Conservation (phyloP, 2,888 invertebrate genomes). For the Calliopum simillimum region DNA sequence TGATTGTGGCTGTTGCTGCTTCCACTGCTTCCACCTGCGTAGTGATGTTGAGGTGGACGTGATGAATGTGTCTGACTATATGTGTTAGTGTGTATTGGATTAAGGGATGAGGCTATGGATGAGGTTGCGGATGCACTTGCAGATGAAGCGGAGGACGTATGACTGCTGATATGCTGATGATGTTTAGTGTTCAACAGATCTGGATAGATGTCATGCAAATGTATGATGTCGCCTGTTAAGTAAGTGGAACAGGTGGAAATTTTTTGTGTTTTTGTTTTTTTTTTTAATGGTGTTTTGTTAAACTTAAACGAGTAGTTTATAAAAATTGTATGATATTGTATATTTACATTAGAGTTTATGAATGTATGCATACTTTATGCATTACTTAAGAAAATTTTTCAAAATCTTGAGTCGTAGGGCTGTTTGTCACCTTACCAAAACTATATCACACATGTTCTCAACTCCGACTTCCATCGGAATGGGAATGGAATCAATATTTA, state of each 20-base stretch:
- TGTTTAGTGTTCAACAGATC: conserved; percentile 59
- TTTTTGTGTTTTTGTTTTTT: conserved; percentile 12
- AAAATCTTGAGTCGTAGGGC: no score
- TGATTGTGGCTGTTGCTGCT: conserved; percentile 38
- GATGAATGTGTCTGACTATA: conserved; percentile 27
- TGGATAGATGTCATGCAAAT: conserved; percentile 68
- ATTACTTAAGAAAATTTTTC: no score
- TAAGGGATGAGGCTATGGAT: conserved; percentile 36
- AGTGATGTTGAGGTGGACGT: conserved; percentile 42
- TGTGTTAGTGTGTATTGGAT: neutral
- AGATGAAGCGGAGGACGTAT: conserved; percentile 24
- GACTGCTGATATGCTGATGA: conserved; percentile 42
- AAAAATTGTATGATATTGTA: no score
- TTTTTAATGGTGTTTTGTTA: conserved; percentile 20
- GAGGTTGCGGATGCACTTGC: conserved; percentile 13
- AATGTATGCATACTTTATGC: no score
- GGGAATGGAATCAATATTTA: no score
- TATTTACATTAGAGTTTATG: no score
- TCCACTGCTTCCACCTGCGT: neutral
- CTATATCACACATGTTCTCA: no score
- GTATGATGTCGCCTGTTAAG: conserved; percentile 68
- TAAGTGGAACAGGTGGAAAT: conserved; percentile 39
- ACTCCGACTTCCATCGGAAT: no score
- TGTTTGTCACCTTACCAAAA: no score
- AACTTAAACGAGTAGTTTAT: no score